Evolutionary conservation across 2,113 vertebrate genomes (phyloP).

Genomic region (Anas platyrhynchos): DNA sequence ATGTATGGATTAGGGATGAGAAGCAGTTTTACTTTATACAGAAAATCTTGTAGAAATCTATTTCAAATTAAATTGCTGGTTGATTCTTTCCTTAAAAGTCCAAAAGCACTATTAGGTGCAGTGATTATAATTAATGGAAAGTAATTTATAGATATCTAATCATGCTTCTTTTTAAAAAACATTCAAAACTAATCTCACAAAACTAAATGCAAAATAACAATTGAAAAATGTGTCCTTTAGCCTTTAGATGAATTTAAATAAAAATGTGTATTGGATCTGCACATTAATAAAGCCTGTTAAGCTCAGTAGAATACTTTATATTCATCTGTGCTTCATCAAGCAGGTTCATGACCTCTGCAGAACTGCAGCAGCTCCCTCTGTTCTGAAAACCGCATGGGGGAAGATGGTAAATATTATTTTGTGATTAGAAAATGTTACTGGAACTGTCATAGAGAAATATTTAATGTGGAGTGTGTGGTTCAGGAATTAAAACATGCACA

Average conservation of each 20-base stretch:
- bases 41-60: slow-evolving; percentile 4
- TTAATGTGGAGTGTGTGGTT: slow-evolving; percentile 42
- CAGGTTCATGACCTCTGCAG: slow-evolving; percentile 76
- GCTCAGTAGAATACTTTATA: slow-evolving; percentile 76
- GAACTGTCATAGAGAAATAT: slow-evolving; percentile 75
- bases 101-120: slow-evolving; percentile 28
- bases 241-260: slow-evolving; percentile 78
- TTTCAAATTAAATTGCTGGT: slow-evolving; percentile 67
- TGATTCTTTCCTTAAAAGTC: slow-evolving; percentile 13
- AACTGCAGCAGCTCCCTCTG: slow-evolving; percentile 73
- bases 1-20: neutral
- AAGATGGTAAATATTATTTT: slow-evolving; percentile 78
- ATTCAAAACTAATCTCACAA: slow-evolving; percentile 70
- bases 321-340: slow-evolving; percentile 80
- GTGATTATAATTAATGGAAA: slow-evolving; percentile 65
- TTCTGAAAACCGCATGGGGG: slow-evolving; percentile 63
- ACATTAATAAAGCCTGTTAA: slow-evolving; percentile 79
- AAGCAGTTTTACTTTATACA: neutral
- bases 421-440: slow-evolving; percentile 81
- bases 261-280: slow-evolving; percentile 70
- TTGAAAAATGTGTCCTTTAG: slow-evolving; percentile 76
- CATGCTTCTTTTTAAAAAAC: slow-evolving; percentile 45
- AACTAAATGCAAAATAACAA: slow-evolving; percentile 78
- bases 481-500: slow-evolving; percentile 67
- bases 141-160: slow-evolving; percentile 71